phyloP scores from a whole-genome alignment of 2,888 invertebrate species.

The Drosophila formosana region DNA sequence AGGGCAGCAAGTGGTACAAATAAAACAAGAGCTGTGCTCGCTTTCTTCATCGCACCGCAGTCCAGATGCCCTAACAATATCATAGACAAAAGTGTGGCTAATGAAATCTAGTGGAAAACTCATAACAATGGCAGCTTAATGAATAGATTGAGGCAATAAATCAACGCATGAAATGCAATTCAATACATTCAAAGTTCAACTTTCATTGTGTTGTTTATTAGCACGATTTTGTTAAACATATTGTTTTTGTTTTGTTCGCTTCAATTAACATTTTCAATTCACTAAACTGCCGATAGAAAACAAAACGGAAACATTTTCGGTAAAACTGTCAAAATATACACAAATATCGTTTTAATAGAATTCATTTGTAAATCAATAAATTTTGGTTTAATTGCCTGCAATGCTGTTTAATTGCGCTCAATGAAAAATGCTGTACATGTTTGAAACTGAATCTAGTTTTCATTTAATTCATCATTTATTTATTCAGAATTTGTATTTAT shows the following conservation, averaged over 20 bases:
- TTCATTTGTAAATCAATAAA: neutral
- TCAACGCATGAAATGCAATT: conserved; percentile 1
- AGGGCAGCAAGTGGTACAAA: conserved; percentile 48
- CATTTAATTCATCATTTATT: no score
- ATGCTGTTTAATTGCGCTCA: neutral
- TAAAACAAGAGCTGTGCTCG: conserved; percentile 34
- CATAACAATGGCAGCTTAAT: neutral
- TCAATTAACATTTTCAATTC: neutral
- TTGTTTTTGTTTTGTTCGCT: neutral
- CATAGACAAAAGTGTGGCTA: neutral
- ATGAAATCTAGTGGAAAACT: neutral
- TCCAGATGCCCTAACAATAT: conserved; percentile 28
- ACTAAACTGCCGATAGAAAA: neutral
- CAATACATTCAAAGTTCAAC: neutral
- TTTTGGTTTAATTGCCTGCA: neutral
- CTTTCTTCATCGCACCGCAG: conserved; percentile 16
- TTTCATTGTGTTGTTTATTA: conserved; percentile 1
- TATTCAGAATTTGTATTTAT: no score
- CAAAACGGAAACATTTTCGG: neutral
- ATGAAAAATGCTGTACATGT: neutral
- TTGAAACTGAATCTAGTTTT: neutral
- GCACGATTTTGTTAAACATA: neutral
- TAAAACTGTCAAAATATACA: neutral
- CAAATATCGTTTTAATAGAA: neutral
- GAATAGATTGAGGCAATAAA: conserved; percentile 2